These are phyloP conservation scores for Ennomos fuscantarius DNA, from an alignment of 2,888 invertebrate species.

Conservation along the genomic window DNA sequence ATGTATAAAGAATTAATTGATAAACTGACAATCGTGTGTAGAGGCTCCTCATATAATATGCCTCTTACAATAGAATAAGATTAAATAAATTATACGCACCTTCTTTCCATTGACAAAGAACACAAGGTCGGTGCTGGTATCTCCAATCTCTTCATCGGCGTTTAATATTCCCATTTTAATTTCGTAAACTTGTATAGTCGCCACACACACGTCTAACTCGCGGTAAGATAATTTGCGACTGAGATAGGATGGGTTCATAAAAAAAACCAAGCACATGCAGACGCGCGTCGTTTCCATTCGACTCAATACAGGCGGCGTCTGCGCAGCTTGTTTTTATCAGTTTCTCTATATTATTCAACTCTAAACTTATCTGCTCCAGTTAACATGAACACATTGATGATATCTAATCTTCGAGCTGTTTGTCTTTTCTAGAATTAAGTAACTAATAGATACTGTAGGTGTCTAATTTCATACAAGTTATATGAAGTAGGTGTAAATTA, in stretches of 20 bases:
- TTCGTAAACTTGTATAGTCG: slow-evolving; percentile 27
- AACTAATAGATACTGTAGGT: too few species aligned
- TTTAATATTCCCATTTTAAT: slow-evolving; percentile 68
- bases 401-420: background rate
- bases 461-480: too few species aligned
- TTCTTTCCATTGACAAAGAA: slow-evolving; percentile 82
- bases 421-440: too few species aligned
- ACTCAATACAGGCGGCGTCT: slow-evolving; percentile 3
- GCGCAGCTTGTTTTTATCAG: slow-evolving; percentile 7
- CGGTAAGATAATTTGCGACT: slow-evolving; percentile 42
- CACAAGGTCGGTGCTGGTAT: slow-evolving; percentile 64
- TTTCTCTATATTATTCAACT: too few species aligned
- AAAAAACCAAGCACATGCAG: background rate
- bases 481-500: too few species aligned
- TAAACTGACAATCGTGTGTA: too few species aligned
- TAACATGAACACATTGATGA: too few species aligned
- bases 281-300: background rate
- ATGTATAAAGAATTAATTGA: too few species aligned
- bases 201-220: slow-evolving; percentile 43
- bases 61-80: background rate
- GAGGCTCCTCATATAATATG: too few species aligned
- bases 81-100: slow-evolving; percentile 48
- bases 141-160: slow-evolving; percentile 61
- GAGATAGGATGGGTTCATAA: slow-evolving; percentile 12
- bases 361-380: too few species aligned